Evolutionary conservation across 2,113 vertebrate genomes (phyloP), one percentile per base, ranked within the genome.

Genomic region (Tachuris rubrigastra): DNA sequence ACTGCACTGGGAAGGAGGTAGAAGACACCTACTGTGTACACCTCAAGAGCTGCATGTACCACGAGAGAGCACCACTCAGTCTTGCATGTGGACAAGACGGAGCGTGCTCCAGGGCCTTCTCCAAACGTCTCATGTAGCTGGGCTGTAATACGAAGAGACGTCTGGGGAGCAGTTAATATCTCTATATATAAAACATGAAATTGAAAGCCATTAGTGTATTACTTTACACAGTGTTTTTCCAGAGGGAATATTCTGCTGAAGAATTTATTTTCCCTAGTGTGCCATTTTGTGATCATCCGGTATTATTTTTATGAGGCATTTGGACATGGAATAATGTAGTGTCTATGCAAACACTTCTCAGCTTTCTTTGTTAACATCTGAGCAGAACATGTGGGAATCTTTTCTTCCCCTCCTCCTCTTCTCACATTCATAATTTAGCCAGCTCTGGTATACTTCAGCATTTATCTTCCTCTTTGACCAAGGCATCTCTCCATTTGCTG

Each of bases 301-400:
- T 97, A 97, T 97, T 97, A 97, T 95, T 97, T 98, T 97, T 97
- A 96, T 89, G 97, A 96, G 97, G 97, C 97, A 96, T 96, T 98
- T 97, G 97, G 97, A 97, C 96, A 97, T 46, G 66, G 95, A 97
- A 95, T 95, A 97, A 98, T 97, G 96, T 96, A 97, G 93, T 88
- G 96, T 98, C 97, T 96, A 97, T 97, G 97, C 96, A 98, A 97
- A 98, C 97, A 95, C 93, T 93, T 98, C 96, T 97, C 97, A 87
- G 96, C 94, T 98, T 98, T 96, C 97, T 97, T 98, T 97, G 96
- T 98, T 98, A 97, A 97, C 97, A 97, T 97, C 71, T 97, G 94
- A 98, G 96, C 84, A 95, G 97, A 98, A 96, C 91, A 97, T 97
- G 97, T 94, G 95, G 85, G 93, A 72, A 94, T 96, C 91, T 95